phyloP scores from a whole-genome alignment of 1,140 invertebrate genomes.

The Drosophila pallidifrons region DNA sequence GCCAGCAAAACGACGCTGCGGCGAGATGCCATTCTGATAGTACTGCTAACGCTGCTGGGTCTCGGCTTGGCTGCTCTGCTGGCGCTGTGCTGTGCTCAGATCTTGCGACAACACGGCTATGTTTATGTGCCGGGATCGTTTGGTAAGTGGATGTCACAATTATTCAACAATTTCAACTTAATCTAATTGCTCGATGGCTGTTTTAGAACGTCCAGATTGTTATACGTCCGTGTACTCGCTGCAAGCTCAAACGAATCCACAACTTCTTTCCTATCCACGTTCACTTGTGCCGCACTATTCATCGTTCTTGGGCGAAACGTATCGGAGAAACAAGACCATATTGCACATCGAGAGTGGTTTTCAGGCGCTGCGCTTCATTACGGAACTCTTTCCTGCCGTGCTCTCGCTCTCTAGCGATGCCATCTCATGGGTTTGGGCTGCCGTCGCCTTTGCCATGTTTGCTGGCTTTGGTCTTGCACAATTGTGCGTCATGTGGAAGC shows the following conservation, averaged over 20 bases:
- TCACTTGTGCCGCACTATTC: conserved; percentile 81
- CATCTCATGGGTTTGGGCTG: conserved; percentile 90
- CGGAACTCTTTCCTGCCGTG: conserved; percentile 94
- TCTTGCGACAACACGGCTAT: conserved; percentile 90
- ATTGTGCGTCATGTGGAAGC: conserved; percentile 87
- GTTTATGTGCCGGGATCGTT: conserved; percentile 93
- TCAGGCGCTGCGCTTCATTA: conserved; percentile 92
- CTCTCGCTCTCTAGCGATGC: conserved; percentile 88
- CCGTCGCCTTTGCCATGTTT: conserved; percentile 93
- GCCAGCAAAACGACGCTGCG: conserved; percentile 89
- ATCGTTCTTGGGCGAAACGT: conserved; percentile 81
- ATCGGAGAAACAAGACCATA: conserved; percentile 71
- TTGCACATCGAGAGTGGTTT: conserved; percentile 88
- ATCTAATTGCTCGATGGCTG: background rate
- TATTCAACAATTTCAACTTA: background rate
- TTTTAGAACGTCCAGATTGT: conserved; percentile 90
- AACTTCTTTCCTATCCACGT: conserved; percentile 74
- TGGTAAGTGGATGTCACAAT: conserved; percentile 87
- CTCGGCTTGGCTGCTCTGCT: conserved; percentile 91
- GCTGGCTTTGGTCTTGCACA: conserved; percentile 95
- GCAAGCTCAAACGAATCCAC: conserved; percentile 85
- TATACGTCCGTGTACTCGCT: conserved; percentile 87
- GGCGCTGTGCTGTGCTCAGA: conserved; percentile 92
- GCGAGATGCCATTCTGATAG: conserved; percentile 92
- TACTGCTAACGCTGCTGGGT: conserved; percentile 91